Evolutionary conservation across 2,888 invertebrate genomes (phyloP).

Genomic region (Eugnorisma glareosa): DNA sequence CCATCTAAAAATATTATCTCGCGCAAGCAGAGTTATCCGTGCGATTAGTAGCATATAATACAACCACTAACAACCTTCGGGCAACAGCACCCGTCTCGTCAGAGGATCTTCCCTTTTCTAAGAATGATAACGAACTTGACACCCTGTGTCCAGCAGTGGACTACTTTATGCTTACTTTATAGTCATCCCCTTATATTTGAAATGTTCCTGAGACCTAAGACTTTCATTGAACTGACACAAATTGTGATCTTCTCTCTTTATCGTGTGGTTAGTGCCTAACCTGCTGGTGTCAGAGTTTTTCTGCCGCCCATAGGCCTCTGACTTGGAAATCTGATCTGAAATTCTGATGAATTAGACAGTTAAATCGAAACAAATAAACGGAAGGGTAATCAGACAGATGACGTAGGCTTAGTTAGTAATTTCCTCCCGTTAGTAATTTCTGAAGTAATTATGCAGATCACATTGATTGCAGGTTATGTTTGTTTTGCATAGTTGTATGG

Average conservation of each 20-base stretch:
- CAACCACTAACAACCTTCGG: background rate
- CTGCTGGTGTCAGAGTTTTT: no score
- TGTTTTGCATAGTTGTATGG: background rate
- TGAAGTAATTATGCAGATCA: background rate
- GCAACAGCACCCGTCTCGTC: background rate
- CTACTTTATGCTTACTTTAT: background rate
- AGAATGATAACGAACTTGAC: background rate
- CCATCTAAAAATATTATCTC: background rate
- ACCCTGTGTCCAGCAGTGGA: background rate
- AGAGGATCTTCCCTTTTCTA: background rate
- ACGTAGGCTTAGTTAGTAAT: background rate
- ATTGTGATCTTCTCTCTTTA: no score
- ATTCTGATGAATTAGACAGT: background rate
- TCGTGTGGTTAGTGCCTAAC: no score
- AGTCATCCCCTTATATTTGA: background rate
- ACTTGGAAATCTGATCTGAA: no score
- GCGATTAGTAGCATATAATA: background rate
- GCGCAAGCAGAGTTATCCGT: background rate
- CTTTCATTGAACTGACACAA: no score
- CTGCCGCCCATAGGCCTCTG: no score
- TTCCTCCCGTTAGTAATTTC: background rate
- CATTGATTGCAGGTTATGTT: background rate
- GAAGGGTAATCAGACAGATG: no score
- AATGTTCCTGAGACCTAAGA: no score
- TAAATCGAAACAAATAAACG: background rate